A percentile compares a stretch with the other conserved stretches of the same genome.
These are phyloP conservation scores for Anhinga anhinga DNA, from an alignment of 2,113 vertebrate genomes.

Conservation along the genomic window DNA sequence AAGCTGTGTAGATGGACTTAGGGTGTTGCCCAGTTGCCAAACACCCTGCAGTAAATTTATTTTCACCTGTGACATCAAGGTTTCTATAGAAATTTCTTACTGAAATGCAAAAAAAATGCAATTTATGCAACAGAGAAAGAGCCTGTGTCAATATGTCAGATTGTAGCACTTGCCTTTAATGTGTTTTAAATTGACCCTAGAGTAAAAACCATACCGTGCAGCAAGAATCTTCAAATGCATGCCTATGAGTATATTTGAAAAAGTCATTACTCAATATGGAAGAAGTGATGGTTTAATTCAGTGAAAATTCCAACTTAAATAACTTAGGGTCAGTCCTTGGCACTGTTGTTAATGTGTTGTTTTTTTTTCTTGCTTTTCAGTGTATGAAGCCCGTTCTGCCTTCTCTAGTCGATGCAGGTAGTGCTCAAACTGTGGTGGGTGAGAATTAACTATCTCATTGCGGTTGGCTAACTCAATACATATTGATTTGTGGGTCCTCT, in stretches of 20 bases:
- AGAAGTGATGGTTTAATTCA: neutral
- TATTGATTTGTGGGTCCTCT: slow-evolving; percentile 42
- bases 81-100: neutral
- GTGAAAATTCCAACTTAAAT: neutral
- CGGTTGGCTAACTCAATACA: neutral
- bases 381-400: neutral
- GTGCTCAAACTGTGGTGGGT: neutral
- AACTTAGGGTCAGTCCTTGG: neutral
- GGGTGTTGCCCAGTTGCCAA: neutral
- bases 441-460: slow-evolving; percentile 10
- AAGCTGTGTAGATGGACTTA: neutral
- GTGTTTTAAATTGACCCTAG: neutral
- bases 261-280: neutral
- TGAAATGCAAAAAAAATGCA: neutral
- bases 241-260: neutral
- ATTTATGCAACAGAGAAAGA: neutral
- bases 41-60: neutral
- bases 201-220: neutral
- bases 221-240: neutral
- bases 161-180: neutral
- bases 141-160: neutral
- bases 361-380: neutral
- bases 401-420: neutral
- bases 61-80: neutral
- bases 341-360: neutral